These are phyloP conservation scores for Paratrypauchen microcephalus DNA, from an alignment of 2,797 vertebrate species.

Conservation along the genomic window DNA sequence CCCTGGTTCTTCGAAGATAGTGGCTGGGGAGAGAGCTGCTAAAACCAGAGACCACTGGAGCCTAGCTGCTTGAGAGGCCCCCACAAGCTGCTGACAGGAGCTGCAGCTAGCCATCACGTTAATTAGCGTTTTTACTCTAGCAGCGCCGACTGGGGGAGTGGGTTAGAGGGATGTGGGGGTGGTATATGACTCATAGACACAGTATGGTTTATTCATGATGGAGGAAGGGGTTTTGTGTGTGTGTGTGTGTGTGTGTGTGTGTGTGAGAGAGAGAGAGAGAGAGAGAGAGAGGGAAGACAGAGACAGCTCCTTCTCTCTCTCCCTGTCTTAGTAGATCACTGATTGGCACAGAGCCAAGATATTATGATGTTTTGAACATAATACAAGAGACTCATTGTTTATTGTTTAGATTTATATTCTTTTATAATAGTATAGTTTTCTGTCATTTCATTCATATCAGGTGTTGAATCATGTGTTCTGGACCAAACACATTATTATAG, in stretches of 20 bases:
- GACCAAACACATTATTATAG: neutral
- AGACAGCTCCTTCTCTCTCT: slow-evolving; percentile 44
- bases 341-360: slow-evolving; percentile 70
- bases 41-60: slow-evolving; percentile 71
- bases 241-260: slow-evolving; percentile 41
- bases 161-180: slow-evolving; percentile 75
- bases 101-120: slow-evolving; percentile 78
- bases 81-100: slow-evolving; percentile 79
- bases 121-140: slow-evolving; percentile 78
- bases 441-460: neutral
- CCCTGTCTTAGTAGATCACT: slow-evolving; percentile 56
- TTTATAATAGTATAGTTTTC: slow-evolving; percentile 9
- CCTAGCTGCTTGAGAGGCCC: slow-evolving; percentile 74
- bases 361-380: slow-evolving; percentile 67
- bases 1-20: slow-evolving; percentile 73
- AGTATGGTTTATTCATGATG: slow-evolving; percentile 82
- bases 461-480: slow-evolving; percentile 25
- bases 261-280: slow-evolving; percentile 33
- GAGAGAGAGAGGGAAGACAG: neutral
- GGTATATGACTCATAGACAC: slow-evolving; percentile 80
- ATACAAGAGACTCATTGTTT: slow-evolving; percentile 45
- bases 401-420: slow-evolving; percentile 19
- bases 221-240: slow-evolving; percentile 70
- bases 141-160: slow-evolving; percentile 72
- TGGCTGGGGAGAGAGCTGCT: slow-evolving; percentile 67